Evolutionary conservation across 1,140 invertebrate species (phyloP).

Genomic region (Contarinia nasturtii): DNA sequence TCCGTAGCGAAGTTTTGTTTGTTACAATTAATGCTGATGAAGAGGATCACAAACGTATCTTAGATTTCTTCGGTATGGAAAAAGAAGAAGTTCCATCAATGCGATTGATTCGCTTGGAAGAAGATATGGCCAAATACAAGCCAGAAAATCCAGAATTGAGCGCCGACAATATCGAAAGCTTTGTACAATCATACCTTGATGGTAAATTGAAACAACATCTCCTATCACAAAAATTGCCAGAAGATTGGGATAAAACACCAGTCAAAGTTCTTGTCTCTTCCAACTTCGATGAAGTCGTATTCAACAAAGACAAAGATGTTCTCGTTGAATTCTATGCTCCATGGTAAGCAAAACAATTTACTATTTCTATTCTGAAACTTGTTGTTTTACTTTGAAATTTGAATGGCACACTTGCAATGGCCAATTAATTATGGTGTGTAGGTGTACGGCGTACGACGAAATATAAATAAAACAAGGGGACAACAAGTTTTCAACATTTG

Average conservation of each 20-base stretch:
- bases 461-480: too few relatives aligned
- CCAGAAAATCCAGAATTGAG: constrained; percentile 61
- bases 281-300: constrained; percentile 90
- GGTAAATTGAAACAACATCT: constrained; percentile 90
- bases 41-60: constrained; percentile 88
- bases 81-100: constrained; percentile 80
- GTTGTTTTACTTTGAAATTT: background rate
- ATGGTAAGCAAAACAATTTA: constrained; percentile 39
- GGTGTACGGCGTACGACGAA: too few relatives aligned
- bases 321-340: constrained; percentile 98
- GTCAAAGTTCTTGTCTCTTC: constrained; percentile 88
- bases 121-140: constrained; percentile 98
- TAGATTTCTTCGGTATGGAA: constrained; percentile 98
- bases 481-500: too few relatives aligned
- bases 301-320: constrained; percentile 78
- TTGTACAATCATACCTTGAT: constrained; percentile 73
- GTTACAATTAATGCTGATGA: constrained; percentile 91
- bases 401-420: too few relatives aligned
- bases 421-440: too few relatives aligned
- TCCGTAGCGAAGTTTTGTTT: constrained; percentile 82
- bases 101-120: constrained; percentile 82
- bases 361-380: background rate
- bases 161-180: constrained; percentile 57
- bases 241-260: constrained; percentile 91
- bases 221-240: constrained; percentile 81